Evolutionary conservation across 2,888 invertebrate species (phyloP), one percentile per base, ranked within the genome.

Genomic region (Melinaea menophilus): DNA sequence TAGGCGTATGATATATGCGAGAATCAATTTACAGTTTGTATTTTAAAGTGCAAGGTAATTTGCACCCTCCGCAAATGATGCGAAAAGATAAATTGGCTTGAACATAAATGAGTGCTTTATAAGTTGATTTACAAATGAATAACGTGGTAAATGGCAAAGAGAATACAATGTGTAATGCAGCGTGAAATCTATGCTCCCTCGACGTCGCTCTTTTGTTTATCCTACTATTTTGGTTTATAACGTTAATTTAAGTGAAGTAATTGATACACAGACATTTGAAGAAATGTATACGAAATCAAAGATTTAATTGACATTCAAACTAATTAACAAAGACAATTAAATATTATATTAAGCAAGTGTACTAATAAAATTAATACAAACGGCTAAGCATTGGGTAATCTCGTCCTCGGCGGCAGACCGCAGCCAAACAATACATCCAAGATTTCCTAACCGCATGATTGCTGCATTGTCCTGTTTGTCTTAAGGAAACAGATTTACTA

Each of bases 21-120:
- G 70, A 74, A 78, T 65, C 73, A 69, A 71, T 71, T 75, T 70
- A 75, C 73, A 71, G 73, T 72, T 80, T 81, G 82, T 77, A 71
- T 79, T 81, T 80, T 79, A 83, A 79, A 72, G 78, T 33, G 46
- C 56, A 63, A 37, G 35, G 41, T 22, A 71, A 69, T 65, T 64
- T 70, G 33, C 55, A 70, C 69, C 67, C 60, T 74, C 58, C 46
- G 0, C 1, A 0, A 4, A 55, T 41, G 5, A 5, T 3, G 5
- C 0, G 45, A 33, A 65, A 69, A 45, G 68, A 69, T 71, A 70
- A 73, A 73, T 73, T 75, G 69, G 71, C 71, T 69, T 75, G 73
- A 66, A 71, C 37, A 9, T 13, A 4, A 9, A 31, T 5, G 9
- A 55, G 55, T 46, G 70, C 22, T 46, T 62, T 58, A 58, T 61